Percentiles rank a stretch among this genome's conserved stretches.
phyloP scores from a whole-genome alignment of 2,797 vertebrate species.

The Pampus argenteus region DNA sequence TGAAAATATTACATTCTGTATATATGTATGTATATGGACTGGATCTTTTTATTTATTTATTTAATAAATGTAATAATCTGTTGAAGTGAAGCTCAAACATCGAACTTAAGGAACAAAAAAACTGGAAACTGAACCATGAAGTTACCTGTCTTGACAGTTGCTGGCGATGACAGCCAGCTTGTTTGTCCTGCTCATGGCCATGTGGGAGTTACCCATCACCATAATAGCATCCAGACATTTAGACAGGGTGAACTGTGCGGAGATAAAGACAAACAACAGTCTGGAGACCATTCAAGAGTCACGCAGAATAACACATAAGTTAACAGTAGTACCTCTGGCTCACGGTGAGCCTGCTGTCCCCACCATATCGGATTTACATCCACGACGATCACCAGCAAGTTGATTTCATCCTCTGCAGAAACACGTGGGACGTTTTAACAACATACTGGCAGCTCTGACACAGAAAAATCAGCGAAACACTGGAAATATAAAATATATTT shows the following conservation, averaged over 20 bases:
- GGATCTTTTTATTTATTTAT: neutral
- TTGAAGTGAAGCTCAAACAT: too few relatives aligned
- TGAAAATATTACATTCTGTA: too few relatives aligned
- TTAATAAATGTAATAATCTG: too few relatives aligned
- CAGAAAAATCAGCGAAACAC: neutral
- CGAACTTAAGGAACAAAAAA: too few relatives aligned
- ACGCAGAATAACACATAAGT: neutral
- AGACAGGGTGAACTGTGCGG: conserved; percentile 90
- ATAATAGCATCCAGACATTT: conserved; percentile 94
- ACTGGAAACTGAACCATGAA: neutral
- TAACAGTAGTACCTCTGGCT: conserved; percentile 85
- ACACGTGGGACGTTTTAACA: neutral
- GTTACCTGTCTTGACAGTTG: conserved; percentile 95
- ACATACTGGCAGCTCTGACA: neutral
- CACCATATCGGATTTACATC: conserved; percentile 98
- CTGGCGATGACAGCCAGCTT: conserved; percentile 94
- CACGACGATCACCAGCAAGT: conserved; percentile 90
- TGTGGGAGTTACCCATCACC: conserved; percentile 94
- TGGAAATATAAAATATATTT: neutral
- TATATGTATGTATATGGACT: too few relatives aligned
- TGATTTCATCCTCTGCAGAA: conserved; percentile 92
- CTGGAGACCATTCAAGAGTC: too few relatives aligned
- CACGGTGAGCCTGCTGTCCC: conserved; percentile 91
- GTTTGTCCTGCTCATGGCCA: conserved; percentile 93
- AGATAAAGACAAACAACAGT: neutral